A percentile compares a stretch with the other conserved stretches of the same genome.
Conservation (phyloP, 2,113 vertebrate genomes). For the Melospiza melodia region DNA sequence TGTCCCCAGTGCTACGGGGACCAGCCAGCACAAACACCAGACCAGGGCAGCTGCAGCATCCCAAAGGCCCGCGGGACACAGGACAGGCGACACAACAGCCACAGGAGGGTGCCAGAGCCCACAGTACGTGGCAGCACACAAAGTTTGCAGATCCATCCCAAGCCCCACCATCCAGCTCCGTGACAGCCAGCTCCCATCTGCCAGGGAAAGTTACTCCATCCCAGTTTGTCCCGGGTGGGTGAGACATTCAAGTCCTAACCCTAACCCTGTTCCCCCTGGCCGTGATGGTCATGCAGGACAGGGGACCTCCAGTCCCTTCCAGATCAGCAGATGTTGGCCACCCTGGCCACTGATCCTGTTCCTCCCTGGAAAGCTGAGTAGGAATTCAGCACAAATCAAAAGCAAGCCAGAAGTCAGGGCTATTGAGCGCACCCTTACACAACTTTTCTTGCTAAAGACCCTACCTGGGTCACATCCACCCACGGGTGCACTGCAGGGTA, state of each 20-base stretch:
- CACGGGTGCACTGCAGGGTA: background rate
- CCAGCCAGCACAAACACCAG: background rate
- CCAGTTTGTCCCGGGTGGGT: rapidly evolving
- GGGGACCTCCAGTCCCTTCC: background rate
- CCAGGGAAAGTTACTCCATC: background rate
- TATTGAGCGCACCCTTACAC: background rate
- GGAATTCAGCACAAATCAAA: background rate
- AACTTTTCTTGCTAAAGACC: background rate
- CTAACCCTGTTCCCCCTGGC: background rate
- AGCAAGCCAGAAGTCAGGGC: background rate
- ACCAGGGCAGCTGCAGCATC: background rate
- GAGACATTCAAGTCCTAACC: background rate
- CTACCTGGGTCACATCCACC: background rate
- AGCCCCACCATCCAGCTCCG: background rate
- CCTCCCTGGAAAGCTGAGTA: background rate
- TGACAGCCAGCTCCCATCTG: background rate
- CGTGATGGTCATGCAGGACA: rapidly evolving
- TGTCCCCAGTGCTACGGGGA: rapidly evolving
- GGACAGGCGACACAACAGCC: conserved; percentile 5
- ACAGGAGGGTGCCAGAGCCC: conserved; percentile 64
- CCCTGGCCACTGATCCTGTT: background rate
- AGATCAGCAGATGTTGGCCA: background rate
- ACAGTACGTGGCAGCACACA: background rate
- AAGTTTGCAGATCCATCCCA: background rate
- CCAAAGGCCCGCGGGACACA: background rate